These are phyloP conservation scores for Antechinus flavipes DNA, from an alignment of 2,113 vertebrate genomes.

Conservation along the genomic window DNA sequence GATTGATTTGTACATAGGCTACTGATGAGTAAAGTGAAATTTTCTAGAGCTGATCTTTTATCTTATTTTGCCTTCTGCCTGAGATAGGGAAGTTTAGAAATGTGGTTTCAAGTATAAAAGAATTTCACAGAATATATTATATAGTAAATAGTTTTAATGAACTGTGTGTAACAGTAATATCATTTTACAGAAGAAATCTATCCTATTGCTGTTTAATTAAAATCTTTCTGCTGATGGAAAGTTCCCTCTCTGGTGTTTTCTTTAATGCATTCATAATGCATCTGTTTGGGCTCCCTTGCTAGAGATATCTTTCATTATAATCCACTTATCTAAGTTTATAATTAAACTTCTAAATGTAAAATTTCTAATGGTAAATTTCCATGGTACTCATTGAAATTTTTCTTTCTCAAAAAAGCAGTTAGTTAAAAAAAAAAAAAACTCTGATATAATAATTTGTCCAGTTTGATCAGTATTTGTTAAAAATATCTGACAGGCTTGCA, in stretches of 20 bases:
- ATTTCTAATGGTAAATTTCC: slow-evolving; percentile 81
- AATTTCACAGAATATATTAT: slow-evolving; percentile 65
- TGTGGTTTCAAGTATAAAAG: slow-evolving; percentile 48
- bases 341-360: slow-evolving; percentile 88
- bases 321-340: slow-evolving; percentile 86
- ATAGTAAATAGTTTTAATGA: slow-evolving; percentile 74
- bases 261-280: slow-evolving; percentile 86
- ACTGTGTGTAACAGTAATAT: slow-evolving; percentile 72
- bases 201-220: slow-evolving; percentile 87
- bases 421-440: slow-evolving; percentile 18
- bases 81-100: slow-evolving; percentile 42
- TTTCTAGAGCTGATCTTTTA: slow-evolving; percentile 15
- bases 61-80: neutral
- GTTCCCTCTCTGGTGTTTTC: slow-evolving; percentile 87
- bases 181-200: slow-evolving; percentile 80
- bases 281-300: slow-evolving; percentile 85
- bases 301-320: slow-evolving; percentile 88
- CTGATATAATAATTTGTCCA: slow-evolving; percentile 37
- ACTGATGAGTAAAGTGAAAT: neutral
- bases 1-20: neutral
- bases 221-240: slow-evolving; percentile 84
- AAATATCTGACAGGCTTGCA: neutral
- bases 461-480: slow-evolving; percentile 32
- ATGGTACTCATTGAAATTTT: slow-evolving; percentile 66
- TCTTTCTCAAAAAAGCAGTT: slow-evolving; percentile 63